A percentile compares a stretch with the other conserved stretches of the same genome.
phyloP scores from a whole-genome alignment of 2,888 invertebrate species.

The Pachliopta kotzebuea region DNA sequence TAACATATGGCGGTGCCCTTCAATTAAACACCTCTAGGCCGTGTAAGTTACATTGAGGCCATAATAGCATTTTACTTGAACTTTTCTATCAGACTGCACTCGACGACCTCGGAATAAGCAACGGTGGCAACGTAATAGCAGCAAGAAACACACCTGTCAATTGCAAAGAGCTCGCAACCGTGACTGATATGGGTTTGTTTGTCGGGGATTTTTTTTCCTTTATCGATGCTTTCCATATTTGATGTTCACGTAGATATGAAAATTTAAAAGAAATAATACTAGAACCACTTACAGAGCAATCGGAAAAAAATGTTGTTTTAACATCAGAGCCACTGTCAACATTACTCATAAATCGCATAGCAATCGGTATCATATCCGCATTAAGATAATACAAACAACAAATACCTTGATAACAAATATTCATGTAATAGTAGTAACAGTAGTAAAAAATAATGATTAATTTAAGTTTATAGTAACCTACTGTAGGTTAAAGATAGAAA shows the following conservation, averaged over 20 bases:
- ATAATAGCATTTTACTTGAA: conserved; percentile 16
- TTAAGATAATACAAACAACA: no score
- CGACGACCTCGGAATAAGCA: conserved; percentile 14
- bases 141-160: conserved; percentile 25
- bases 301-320: background rate
- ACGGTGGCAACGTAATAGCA: conserved; percentile 6
- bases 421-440: no score
- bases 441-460: no score
- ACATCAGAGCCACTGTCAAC: no score
- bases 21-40: conserved; percentile 10
- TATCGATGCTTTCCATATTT: conserved; percentile 2
- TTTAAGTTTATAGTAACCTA: no score
- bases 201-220: background rate
- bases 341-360: no score
- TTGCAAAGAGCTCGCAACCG: conserved; percentile 3
- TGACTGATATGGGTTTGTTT: conserved; percentile 12
- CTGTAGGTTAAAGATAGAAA: no score
- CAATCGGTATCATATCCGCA: no score
- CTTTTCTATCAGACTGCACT: conserved; percentile 5
- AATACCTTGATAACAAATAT: no score
- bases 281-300: no score
- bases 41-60: conserved; percentile 3
- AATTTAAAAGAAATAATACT: background rate
- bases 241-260: background rate
- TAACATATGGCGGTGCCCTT: background rate